Evolutionary conservation across 2,888 invertebrate species (phyloP), one percentile per base, ranked within the genome.

Genomic region (Drosophila peninsularis): DNA sequence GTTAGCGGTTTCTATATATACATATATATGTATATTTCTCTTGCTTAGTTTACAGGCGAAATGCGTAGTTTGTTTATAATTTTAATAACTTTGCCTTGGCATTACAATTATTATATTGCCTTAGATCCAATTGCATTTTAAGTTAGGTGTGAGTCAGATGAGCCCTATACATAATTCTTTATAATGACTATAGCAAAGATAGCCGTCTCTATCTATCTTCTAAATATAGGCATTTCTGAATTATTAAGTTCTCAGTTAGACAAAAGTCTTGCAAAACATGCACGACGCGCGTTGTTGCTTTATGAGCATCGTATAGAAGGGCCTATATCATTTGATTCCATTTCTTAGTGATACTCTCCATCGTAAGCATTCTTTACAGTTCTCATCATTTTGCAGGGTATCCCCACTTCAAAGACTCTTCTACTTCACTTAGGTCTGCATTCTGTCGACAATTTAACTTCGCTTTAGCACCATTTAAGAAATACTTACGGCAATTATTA

Each of bases 401-500:
- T 56, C 5, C 36, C 2, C 21, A 4, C 7, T 13, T 3, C 11
- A 13, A 24, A 32, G 5, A 13, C n/a, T 5, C 30, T 27, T n/a
- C 34, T 21, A n/a, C 34, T 36, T n/a, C 34, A 13, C 13, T 24
- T 24, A 10, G 1, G 17, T 27, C 37, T 34, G n/a, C 52, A 5
- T 47, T 32, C 7, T 19, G 30, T 47, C 5, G 6, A 24, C 24
- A 54, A 64, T 58, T 71, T 55, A 58, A 34, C 39, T 45, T 55
- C 39, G 37, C 24, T 47, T 65, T 17, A 36, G 3, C 44, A 36
- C 17, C 44, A 71, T 56, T 72, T 32, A 45, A 60, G 45, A 52
- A 52, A 37, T 52, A 52, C 66, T 53, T 56, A 27, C 21, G 47
- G 44, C 53, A 61, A 57, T 71, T 45, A 50, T 45, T 54, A 30